Conservation (phyloP, 2,888 invertebrate species). For the Ypsolopha sequella region DNA sequence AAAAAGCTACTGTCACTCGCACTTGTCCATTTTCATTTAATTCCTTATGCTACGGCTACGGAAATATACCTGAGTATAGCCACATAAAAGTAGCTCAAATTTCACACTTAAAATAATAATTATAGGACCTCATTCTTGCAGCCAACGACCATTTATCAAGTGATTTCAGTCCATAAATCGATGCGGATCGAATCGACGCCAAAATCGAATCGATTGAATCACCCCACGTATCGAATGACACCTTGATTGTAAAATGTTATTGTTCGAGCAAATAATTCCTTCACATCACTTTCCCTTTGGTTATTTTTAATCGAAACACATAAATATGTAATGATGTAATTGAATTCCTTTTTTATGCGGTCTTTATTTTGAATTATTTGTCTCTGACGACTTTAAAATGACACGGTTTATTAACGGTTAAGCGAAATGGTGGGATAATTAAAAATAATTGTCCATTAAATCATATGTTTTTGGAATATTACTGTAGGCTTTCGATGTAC, state of each 20-base stretch:
- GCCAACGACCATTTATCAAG: slow-evolving; percentile 18
- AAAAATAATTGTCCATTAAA: neutral
- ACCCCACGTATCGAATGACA: slow-evolving; percentile 5
- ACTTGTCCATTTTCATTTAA: too few species aligned
- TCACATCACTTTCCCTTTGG: slow-evolving; percentile 16
- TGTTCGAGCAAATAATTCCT: slow-evolving; percentile 23
- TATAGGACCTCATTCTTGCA: neutral
- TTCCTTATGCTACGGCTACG: too few species aligned
- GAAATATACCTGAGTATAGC: too few species aligned
- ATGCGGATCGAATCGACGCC: slow-evolving; percentile 38
- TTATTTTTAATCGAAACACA: slow-evolving; percentile 4
- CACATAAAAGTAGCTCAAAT: too few species aligned
- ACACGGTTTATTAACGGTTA: neutral
- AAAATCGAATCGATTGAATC: slow-evolving; percentile 27
- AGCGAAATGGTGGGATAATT: neutral
- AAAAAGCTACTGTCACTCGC: too few species aligned
- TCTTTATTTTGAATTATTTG: slow-evolving; percentile 2
- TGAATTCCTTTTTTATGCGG: slow-evolving; percentile 3
- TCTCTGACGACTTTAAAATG: neutral
- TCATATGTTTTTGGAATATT: neutral
- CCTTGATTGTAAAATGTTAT: slow-evolving; percentile 28
- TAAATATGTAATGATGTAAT: slow-evolving; percentile 5
- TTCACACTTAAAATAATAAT: too few species aligned
- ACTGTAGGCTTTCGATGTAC: neutral
- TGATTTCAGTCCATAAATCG: slow-evolving; percentile 42